A percentile compares a stretch with the other conserved stretches of the same genome.
phyloP scores from a whole-genome alignment of 2,113 vertebrate species.

The Podiceps cristatus region DNA sequence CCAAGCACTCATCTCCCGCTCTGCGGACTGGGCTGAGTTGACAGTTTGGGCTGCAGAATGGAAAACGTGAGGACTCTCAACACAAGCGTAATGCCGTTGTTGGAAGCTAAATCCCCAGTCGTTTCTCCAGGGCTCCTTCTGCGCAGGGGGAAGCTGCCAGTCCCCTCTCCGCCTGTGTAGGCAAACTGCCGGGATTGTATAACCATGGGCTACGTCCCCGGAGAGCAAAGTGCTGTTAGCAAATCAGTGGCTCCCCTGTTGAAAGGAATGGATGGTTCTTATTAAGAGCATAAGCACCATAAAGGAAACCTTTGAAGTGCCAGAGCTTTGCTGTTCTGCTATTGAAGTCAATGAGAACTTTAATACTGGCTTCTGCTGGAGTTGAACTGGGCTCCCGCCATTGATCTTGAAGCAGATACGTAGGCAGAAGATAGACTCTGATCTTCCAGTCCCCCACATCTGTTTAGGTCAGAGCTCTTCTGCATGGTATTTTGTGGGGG shows the following conservation, averaged over 20 bases:
- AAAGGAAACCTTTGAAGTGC: not conserved
- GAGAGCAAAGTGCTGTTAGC: not conserved
- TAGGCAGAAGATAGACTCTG: not conserved
- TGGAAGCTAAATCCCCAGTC: not conserved
- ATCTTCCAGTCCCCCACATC: not conserved
- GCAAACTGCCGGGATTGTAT: not conserved
- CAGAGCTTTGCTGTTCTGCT: not conserved
- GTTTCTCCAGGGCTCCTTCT: not conserved
- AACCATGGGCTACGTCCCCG: not conserved
- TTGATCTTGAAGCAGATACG: not conserved
- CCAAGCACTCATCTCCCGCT: not conserved
- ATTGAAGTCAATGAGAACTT: not conserved
- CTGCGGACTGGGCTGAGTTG: not conserved
- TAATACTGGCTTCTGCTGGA: not conserved
- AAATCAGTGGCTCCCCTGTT: not conserved
- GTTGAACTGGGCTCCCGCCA: not conserved
- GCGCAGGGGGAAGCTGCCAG: not conserved
- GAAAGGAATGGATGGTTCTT: not conserved
- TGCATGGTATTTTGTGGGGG: not conserved
- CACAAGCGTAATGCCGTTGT: not conserved
- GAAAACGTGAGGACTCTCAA: not conserved
- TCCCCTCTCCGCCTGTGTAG: not conserved
- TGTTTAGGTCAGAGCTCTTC: not conserved
- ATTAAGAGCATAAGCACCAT: not conserved
- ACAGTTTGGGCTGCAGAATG: not conserved